phyloP scores from a whole-genome alignment of 2,888 invertebrate species.

The Apeira syringaria region DNA sequence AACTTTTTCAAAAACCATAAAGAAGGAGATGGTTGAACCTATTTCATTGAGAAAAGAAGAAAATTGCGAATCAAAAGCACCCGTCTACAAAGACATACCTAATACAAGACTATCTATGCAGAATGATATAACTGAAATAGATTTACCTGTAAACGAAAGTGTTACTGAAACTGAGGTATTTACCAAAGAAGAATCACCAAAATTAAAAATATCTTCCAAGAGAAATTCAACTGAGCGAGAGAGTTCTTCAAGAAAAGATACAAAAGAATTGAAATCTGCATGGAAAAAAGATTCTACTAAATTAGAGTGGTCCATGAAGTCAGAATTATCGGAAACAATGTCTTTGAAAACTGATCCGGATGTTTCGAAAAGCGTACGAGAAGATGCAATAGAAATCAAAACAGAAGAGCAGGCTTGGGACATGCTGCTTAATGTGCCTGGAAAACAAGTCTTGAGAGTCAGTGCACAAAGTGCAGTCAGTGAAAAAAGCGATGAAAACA shows the following conservation, averaged over 20 bases:
- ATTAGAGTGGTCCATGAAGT: constrained; percentile 24
- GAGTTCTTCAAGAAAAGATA: constrained; percentile 17
- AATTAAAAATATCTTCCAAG: constrained; percentile 11
- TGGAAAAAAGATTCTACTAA: constrained; percentile 30
- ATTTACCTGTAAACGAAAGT: background rate
- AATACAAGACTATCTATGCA: constrained; percentile 4
- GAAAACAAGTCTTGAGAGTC: constrained; percentile 41
- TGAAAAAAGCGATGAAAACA: constrained; percentile 50
- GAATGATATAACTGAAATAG: background rate
- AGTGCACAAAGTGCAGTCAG: constrained; percentile 33
- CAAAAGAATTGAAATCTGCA: constrained; percentile 14
- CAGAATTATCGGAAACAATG: constrained; percentile 27
- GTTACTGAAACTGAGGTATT: background rate
- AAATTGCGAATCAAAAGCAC: background rate
- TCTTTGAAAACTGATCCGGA: constrained; percentile 34
- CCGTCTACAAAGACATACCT: background rate
- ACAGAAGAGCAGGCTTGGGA: constrained; percentile 77
- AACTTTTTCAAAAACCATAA: background rate
- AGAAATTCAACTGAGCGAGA: constrained; percentile 19
- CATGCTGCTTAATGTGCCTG: constrained; percentile 63
- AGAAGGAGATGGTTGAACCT: background rate
- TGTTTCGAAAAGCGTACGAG: constrained; percentile 30
- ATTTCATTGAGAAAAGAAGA: background rate
- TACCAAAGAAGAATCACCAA: constrained; percentile 1
- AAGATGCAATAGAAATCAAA: constrained; percentile 45